These are phyloP conservation scores for Perodicticus potto DNA, from an alignment of 2,797 vertebrate genomes.

Conservation along the genomic window DNA sequence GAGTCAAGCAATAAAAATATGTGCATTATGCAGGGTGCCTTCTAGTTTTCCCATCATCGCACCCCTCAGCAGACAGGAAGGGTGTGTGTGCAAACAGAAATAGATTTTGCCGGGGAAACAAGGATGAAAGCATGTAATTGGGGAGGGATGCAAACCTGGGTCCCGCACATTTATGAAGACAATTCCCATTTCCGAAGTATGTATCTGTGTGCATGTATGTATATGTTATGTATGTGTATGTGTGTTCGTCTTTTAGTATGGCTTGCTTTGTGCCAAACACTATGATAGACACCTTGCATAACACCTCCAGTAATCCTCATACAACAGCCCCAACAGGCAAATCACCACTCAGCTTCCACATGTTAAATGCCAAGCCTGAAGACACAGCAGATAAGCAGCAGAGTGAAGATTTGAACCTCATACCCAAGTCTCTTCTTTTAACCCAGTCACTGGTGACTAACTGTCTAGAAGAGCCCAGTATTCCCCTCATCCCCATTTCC, in stretches of 20 bases:
- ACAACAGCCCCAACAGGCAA: neutral
- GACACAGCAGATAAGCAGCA: neutral
- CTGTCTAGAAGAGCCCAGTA: neutral
- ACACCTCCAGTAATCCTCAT: too few relatives aligned
- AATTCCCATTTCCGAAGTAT: neutral
- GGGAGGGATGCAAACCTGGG: fast-evolving
- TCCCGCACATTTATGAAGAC: neutral
- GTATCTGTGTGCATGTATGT: fast-evolving
- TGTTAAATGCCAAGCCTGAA: neutral
- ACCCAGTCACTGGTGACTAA: neutral
- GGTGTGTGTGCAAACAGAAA: neutral
- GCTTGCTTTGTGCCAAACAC: neutral
- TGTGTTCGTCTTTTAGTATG: neutral
- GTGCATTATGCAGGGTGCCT: fast-evolving
- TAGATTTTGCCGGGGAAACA: neutral
- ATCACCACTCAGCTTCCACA: neutral
- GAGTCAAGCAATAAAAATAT: neutral
- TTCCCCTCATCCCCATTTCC: neutral
- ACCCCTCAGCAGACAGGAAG: neutral
- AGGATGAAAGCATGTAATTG: too few relatives aligned
- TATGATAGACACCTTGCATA: neutral
- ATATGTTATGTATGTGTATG: fast-evolving
- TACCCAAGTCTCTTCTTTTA: neutral
- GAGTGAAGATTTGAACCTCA: neutral
- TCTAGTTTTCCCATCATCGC: neutral